Evolutionary conservation across 37 sponge, comb jelly and placozoan species (phyloP).

Genomic region (Haliclona indistincta): DNA sequence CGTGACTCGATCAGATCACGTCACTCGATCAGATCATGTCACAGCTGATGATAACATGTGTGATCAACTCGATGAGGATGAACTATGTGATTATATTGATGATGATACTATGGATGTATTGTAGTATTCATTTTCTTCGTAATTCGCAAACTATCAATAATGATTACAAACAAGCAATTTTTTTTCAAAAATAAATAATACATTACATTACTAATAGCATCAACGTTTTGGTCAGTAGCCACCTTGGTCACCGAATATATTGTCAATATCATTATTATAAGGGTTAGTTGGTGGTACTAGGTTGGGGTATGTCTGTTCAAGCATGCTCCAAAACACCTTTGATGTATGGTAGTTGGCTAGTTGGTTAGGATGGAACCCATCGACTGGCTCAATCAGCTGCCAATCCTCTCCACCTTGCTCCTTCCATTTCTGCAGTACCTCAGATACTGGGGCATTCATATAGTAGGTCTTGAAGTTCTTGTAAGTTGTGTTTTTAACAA

Average conservation of each 20-base stretch:
- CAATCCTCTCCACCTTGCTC: constrained; percentile 63
- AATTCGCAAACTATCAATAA: background rate
- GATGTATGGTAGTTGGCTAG: constrained; percentile 64
- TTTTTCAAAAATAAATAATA: background rate
- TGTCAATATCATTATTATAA: constrained; percentile 65
- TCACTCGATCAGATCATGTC: no score
- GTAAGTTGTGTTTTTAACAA: constrained; percentile 59
- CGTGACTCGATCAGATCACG: no score
- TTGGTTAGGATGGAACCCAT: constrained; percentile 93
- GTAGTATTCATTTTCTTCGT: no score
- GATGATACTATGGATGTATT: no score
- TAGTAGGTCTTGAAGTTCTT: constrained; percentile 71
- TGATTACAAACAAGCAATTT: background rate
- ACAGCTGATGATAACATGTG: no score
- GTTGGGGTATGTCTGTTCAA: constrained; percentile 39
- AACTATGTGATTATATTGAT: no score
- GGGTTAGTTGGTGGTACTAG: constrained; percentile 83
- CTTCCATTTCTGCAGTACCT: constrained; percentile 56
- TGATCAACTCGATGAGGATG: no score
- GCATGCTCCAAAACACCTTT: constrained; percentile 51
- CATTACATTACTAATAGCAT: background rate
- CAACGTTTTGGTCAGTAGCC: constrained; percentile 53
- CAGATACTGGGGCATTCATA: constrained; percentile 61
- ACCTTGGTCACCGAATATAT: constrained; percentile 87
- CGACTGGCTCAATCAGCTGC: constrained; percentile 92